Base-by-base conservation (phyloP, 2,888 invertebrate genomes). In the Mesopsocus fuscifrons region DNA sequence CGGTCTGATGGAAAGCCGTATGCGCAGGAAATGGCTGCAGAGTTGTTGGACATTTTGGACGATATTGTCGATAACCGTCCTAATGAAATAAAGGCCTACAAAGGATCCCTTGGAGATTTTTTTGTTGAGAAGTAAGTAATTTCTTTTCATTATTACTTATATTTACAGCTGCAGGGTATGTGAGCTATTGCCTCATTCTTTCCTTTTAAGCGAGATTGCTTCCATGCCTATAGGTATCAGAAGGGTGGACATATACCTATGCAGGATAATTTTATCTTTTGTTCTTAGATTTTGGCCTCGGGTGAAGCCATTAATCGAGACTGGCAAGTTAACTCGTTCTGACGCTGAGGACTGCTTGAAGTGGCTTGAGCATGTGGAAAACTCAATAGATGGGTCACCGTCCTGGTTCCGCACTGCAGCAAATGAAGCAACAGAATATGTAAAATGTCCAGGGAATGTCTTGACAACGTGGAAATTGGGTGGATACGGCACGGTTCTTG, bases 401-500 rank as follows among this genome's bases (percentile, higher is more conserved):
- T 57, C 70, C 57, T 63, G 83, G 72, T 63, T 69, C 61, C 65
- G 75, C 33, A 69, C 80, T 38, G 82, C 84, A 0, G 65, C 76
- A 1, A 62, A 61, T 45, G 74, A 75, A 0, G 61, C 74, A 31
- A 57, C 65, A 2, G 71, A 76, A 48, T 77, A 74, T 53, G 65
- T 72, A 68, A 60, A 63, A 0, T 80, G 80, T 54, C 72, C 75
- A 6, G 87, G 87, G 1, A 73, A 82, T 53, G 60, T 63, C 13
- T 57, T 75, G 51, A 61, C 79, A 3, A 72, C 77, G 53, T 88
- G 83, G 85, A 79, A 76, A 50, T 68, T 72, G 42, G 26, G 26
- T 6, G 83, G 83, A 2, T 85, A 71, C 54, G 66, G 63, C 47
- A 74, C 66, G 2, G 61, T 85, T 45, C 59, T 87, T 40, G 69